phyloP scores from a whole-genome alignment of 2,797 vertebrate species.

The Balearica regulorum region DNA sequence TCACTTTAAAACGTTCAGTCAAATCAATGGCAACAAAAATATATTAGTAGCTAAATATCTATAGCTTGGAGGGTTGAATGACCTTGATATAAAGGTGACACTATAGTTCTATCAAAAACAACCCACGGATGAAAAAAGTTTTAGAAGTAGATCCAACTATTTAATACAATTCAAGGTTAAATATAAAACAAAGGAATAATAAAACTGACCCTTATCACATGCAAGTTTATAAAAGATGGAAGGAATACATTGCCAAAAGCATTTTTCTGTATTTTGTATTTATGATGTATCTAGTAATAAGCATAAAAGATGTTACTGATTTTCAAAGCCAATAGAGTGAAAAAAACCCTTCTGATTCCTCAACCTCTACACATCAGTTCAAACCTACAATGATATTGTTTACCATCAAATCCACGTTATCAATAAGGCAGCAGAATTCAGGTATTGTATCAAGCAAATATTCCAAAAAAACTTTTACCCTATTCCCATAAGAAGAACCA shows the following conservation, averaged over 20 bases:
- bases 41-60: neutral
- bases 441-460: neutral
- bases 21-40: neutral
- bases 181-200: neutral
- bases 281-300: neutral
- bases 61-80: neutral
- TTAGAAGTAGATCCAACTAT: conserved; percentile 2
- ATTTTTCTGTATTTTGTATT: neutral
- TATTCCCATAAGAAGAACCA: neutral
- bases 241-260: neutral
- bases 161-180: conserved; percentile 15
- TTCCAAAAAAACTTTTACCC: neutral
- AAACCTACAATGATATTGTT: neutral
- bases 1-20: neutral
- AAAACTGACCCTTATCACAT: neutral
- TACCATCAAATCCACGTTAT: neutral
- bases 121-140: neutral
- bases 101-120: neutral
- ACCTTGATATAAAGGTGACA: neutral
- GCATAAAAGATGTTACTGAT: neutral
- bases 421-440: neutral
- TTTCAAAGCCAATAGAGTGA: neutral
- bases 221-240: neutral
- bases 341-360: neutral
- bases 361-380: neutral